Percentiles rank a stretch among this genome's conserved stretches.
Conservation (phyloP, 2,113 vertebrate genomes). For the Etheostoma spectabile region DNA sequence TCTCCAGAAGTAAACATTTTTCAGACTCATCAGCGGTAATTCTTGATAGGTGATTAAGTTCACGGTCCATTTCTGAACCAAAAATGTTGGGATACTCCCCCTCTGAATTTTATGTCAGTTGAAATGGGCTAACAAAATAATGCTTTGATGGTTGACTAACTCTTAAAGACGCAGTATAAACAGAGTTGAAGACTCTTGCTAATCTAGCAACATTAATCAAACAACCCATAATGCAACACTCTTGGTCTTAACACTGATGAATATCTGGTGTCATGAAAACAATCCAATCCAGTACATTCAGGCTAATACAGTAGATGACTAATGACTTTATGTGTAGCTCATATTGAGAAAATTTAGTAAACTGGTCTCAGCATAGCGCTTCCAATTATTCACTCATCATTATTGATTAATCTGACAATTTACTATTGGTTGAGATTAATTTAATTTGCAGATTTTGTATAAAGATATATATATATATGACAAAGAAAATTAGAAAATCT, state of each 20-base stretch:
- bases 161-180: neutral
- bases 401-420: neutral
- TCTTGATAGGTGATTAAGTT: slow-evolving; percentile 3
- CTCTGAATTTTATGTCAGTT: neutral
- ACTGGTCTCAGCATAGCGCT: no score
- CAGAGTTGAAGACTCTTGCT: neutral
- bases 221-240: neutral
- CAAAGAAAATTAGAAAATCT: neutral
- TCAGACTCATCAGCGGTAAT: neutral
- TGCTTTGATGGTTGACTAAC: slow-evolving; percentile 14
- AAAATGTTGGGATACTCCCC: neutral
- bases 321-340: neutral
- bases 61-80: neutral
- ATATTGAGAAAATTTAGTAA: no score
- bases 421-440: neutral
- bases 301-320: neutral
- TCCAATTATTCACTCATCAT: neutral
- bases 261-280: neutral
- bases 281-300: neutral
- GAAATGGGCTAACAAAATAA: neutral
- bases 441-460: neutral
- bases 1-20: neutral
- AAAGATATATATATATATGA: neutral
- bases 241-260: no score
- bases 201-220: neutral